Evolutionary conservation across 2,113 vertebrate species (phyloP).

Genomic region (Brevimyrus niger): DNA sequence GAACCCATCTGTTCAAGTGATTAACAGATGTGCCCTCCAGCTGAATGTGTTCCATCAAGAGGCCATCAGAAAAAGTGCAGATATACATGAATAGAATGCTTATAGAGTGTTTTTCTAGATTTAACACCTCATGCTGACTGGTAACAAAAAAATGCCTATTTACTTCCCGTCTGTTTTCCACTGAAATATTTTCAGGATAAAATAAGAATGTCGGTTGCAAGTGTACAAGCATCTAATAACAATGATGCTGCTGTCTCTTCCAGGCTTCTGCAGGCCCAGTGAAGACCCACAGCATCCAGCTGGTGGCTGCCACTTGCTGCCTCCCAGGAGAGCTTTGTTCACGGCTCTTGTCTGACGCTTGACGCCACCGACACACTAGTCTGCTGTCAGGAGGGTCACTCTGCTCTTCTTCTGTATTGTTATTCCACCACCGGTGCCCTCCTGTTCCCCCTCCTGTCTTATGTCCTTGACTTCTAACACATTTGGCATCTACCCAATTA

Average conservation of each 20-base stretch:
- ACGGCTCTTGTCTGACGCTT: constrained; percentile 53
- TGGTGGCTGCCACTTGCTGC: constrained; percentile 41
- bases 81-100: neutral
- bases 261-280: neutral
- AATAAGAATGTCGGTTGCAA: neutral
- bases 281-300: constrained; percentile 1
- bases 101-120: constrained; percentile 6
- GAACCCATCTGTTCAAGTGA: constrained; percentile 7
- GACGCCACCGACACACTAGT: constrained; percentile 66
- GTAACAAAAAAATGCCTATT: neutral
- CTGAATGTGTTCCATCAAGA: constrained; percentile 9
- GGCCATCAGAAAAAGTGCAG: neutral
- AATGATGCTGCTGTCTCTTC: neutral
- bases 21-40: constrained; percentile 11
- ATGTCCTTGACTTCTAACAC: constrained; percentile 71
- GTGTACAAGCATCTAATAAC: neutral
- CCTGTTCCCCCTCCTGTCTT: constrained; percentile 56
- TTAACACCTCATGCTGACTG: neutral
- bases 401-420: constrained; percentile 37
- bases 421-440: constrained; percentile 41
- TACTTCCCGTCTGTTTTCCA: neutral
- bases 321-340: constrained; percentile 68
- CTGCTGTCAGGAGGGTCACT: constrained; percentile 61
- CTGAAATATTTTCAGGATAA: neutral
- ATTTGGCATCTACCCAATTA: constrained; percentile 65